phyloP scores from a whole-genome alignment of 2,113 vertebrate species.

The Oncorhynchus clarkii region DNA sequence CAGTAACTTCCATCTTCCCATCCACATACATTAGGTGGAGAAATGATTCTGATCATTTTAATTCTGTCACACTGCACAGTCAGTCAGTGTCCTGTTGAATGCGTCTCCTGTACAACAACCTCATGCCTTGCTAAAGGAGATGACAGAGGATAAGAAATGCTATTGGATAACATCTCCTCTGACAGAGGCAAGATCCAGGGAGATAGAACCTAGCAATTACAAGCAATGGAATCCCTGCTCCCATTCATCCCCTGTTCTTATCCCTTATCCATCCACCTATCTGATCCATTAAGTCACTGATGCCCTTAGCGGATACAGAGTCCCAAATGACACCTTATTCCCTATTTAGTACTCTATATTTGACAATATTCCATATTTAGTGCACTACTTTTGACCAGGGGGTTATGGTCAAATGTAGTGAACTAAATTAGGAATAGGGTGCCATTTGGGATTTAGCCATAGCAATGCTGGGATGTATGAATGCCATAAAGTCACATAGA shows the following conservation, averaged over 20 bases:
- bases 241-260: neutral
- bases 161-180: conserved; percentile 49
- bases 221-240: neutral
- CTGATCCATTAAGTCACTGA: conserved; percentile 63
- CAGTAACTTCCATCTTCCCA: neutral
- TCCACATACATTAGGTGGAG: too few species aligned
- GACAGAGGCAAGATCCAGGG: conserved; percentile 40
- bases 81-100: neutral
- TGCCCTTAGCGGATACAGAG: conserved; percentile 61
- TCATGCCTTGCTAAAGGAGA: neutral
- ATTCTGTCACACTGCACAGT: too few species aligned
- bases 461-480: too few species aligned
- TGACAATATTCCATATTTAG: too few species aligned
- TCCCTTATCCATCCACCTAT: conserved; percentile 63
- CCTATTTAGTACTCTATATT: too few species aligned
- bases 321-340: too few species aligned
- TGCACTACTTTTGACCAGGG: too few species aligned
- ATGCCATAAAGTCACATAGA: too few species aligned
- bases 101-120: neutral
- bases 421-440: too few species aligned
- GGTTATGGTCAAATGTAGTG: too few species aligned
- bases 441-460: too few species aligned
- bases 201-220: conserved; percentile 49
- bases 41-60: too few species aligned
- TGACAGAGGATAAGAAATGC: conserved; percentile 49